Percentiles rank a stretch among this genome's conserved stretches.
These are phyloP conservation scores for Alcedo atthis DNA, from an alignment of 2,797 vertebrate species.

Conservation along the genomic window DNA sequence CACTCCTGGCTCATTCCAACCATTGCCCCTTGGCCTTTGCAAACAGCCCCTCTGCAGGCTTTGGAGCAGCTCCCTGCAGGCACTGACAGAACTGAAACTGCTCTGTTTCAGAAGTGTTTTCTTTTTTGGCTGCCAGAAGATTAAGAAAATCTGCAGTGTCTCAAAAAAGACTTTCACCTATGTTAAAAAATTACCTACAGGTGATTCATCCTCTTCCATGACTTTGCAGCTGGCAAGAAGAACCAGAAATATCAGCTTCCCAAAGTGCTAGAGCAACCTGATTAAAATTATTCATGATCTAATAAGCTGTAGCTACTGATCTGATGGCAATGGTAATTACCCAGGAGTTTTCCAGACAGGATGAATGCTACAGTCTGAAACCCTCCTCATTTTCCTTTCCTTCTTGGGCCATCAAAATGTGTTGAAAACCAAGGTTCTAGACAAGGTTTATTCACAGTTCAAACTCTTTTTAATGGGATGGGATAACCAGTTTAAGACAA, in stretches of 20 bases:
- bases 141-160: conserved; percentile 26
- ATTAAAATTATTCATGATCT: conserved; percentile 38
- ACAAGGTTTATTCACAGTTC: neutral
- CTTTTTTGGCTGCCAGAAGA: conserved; percentile 6
- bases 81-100: no score
- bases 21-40: no score
- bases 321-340: conserved; percentile 8
- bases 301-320: conserved; percentile 34
- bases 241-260: conserved; percentile 45
- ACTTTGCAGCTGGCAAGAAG: conserved; percentile 18
- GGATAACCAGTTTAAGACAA: neutral
- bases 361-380: neutral
- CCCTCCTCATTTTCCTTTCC: neutral
- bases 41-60: no score
- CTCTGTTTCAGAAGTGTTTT: conserved; percentile 28
- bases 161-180: conserved; percentile 13
- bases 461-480: neutral
- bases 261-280: neutral
- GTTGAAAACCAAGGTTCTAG: neutral
- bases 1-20: no score
- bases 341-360: neutral
- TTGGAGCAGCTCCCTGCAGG: no score
- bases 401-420: neutral
- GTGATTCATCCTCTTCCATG: conserved; percentile 26
- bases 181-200: conserved; percentile 12